Evolutionary conservation across 35 echinoderm and acorn worm species (phyloP).

Genomic region (Lytechinus variegatus): DNA sequence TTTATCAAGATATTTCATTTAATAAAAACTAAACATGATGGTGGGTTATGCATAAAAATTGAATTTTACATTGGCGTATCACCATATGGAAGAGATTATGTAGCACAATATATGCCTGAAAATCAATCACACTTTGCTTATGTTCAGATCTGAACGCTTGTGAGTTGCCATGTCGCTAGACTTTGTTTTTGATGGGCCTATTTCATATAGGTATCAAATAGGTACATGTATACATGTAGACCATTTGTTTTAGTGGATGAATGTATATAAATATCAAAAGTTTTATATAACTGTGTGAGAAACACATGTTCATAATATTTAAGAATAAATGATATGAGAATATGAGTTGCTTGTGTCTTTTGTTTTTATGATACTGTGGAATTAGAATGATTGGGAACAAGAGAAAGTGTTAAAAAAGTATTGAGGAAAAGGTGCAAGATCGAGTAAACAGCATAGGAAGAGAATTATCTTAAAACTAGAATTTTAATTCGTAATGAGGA

Average conservation of each 20-base stretch:
- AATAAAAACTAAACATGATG: not conserved
- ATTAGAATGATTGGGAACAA: not conserved
- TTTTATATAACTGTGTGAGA: not conserved
- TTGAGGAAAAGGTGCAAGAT: not conserved
- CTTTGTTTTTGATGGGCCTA: too few relatives aligned
- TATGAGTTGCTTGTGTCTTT: not conserved
- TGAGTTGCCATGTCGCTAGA: too few relatives aligned
- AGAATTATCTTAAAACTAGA: too few relatives aligned
- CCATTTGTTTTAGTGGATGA: not conserved
- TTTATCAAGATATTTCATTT: not conserved
- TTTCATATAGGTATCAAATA: too few relatives aligned
- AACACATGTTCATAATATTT: not conserved
- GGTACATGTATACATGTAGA: not conserved
- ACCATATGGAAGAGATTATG: not conserved
- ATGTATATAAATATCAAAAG: not conserved
- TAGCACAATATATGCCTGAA: not conserved
- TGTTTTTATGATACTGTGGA: not conserved
- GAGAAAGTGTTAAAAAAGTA: not conserved
- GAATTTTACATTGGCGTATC: not conserved
- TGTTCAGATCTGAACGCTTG: too few relatives aligned
- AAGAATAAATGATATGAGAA: not conserved
- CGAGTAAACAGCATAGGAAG: too few relatives aligned
- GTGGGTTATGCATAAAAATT: not conserved
- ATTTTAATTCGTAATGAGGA: too few relatives aligned
- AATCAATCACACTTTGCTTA: not conserved